These are phyloP conservation scores for Blera fallax DNA, from an alignment of 2,888 invertebrate species.

Conservation along the genomic window DNA sequence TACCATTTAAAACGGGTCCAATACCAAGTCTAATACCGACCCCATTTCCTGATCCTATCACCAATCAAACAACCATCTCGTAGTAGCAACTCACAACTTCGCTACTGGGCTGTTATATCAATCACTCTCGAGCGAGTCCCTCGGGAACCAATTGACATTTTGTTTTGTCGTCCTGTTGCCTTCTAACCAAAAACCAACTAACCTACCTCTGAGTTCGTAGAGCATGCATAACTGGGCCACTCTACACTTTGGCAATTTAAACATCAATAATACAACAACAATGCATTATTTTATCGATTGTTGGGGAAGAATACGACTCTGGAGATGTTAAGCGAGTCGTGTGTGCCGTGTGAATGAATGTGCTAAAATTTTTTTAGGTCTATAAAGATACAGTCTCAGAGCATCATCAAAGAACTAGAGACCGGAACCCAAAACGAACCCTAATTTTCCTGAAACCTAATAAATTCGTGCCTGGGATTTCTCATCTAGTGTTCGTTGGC, in stretches of 20 bases:
- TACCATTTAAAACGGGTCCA: conserved; percentile 33
- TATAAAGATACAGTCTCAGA: conserved; percentile 13
- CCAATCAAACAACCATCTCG: conserved; percentile 43
- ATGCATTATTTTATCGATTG: not conserved
- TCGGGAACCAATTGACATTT: conserved; percentile 55
- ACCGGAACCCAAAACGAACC: conserved; percentile 48
- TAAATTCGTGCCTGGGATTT: conserved; percentile 55
- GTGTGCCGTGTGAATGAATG: not conserved
- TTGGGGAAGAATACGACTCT: not conserved
- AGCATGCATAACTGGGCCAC: not conserved
- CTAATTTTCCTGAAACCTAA: conserved; percentile 58
- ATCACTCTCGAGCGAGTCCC: conserved; percentile 50
- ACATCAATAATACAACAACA: conserved; percentile 25
- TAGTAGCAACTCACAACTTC: not conserved
- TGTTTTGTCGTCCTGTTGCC: conserved; percentile 39
- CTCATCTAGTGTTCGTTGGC: conserved; percentile 20
- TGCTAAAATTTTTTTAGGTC: not conserved
- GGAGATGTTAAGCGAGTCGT: not conserved
- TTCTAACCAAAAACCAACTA: conserved; percentile 21
- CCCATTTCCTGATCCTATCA: conserved; percentile 30
- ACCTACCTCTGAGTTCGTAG: not conserved
- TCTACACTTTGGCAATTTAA: conserved; percentile 14
- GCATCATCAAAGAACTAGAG: conserved; percentile 1
- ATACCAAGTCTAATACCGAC: conserved; percentile 22
- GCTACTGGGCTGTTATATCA: conserved; percentile 36